A percentile compares a stretch with the other conserved stretches of the same genome.
Evolutionary conservation across 1,140 invertebrate genomes (phyloP).

Genomic region (Neodiprion virginianus): DNA sequence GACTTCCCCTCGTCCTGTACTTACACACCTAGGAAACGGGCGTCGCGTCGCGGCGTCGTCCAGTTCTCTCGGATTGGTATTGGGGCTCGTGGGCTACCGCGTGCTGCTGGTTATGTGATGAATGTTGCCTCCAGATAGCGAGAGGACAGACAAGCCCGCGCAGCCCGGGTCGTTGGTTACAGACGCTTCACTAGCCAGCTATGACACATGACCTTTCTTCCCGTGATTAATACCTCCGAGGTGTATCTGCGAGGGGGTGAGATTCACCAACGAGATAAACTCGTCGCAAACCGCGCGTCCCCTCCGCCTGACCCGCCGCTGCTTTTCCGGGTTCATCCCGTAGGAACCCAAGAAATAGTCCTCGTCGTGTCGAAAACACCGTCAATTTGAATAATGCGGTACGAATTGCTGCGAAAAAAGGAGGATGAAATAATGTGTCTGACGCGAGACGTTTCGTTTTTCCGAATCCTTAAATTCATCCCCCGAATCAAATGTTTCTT

Average conservation of each 20-base stretch:
- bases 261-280: not conserved
- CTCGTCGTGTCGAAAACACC: too few species aligned
- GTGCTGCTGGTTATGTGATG: not conserved
- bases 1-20: not conserved
- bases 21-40: not conserved
- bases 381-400: too few species aligned
- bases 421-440: too few species aligned
- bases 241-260: conserved; percentile 3
- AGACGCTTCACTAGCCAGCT: conserved; percentile 12
- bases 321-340: conserved; percentile 14
- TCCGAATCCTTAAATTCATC: too few species aligned
- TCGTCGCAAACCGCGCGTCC: not conserved
- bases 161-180: conserved; percentile 14
- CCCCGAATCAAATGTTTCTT: too few species aligned
- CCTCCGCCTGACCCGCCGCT: conserved; percentile 1
- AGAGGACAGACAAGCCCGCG: conserved; percentile 3
- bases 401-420: too few species aligned
- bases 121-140: conserved; percentile 13
- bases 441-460: too few species aligned
- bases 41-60: not conserved
- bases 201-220: conserved; percentile 20
- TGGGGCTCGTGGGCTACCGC: not conserved
- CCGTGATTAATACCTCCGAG: conserved; percentile 16
- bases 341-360: conserved; percentile 20
- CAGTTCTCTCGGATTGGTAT: not conserved